These are phyloP conservation scores for Temnothorax nylanderi DNA, from an alignment of 1,140 invertebrate genomes.

Conservation along the genomic window DNA sequence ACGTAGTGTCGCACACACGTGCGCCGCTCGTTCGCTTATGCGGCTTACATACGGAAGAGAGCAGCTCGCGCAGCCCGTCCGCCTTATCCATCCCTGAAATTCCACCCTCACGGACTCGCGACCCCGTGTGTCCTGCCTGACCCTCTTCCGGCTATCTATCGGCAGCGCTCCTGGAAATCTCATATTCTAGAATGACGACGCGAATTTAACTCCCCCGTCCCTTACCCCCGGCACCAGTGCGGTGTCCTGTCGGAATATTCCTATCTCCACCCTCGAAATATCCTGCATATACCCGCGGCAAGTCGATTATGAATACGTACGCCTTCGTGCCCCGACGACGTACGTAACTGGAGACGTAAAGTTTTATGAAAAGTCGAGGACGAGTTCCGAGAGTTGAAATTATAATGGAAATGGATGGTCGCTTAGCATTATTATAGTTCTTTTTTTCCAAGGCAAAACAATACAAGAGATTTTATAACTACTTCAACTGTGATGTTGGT, in stretches of 20 bases:
- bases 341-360: constrained; percentile 54
- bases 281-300: constrained; percentile 17
- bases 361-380: constrained; percentile 54
- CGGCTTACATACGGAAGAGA: constrained; percentile 53
- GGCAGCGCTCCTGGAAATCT: constrained; percentile 77
- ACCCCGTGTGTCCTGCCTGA: constrained; percentile 29
- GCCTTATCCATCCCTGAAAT: constrained; percentile 72
- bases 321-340: neutral
- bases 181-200: constrained; percentile 83
- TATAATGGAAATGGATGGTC: constrained; percentile 31
- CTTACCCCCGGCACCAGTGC: neutral
- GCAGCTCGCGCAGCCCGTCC: neutral
- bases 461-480: neutral
- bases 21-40: constrained; percentile 49
- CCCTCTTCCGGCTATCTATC: constrained; percentile 34
- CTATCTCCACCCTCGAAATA: constrained; percentile 62
- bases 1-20: constrained; percentile 37
- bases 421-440: neutral
- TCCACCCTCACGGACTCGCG: constrained; percentile 68
- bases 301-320: constrained; percentile 71
- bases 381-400: neutral
- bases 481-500: neutral
- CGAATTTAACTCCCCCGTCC: constrained; percentile 77
- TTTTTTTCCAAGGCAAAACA: neutral
- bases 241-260: constrained; percentile 69